Percentiles rank a stretch among this genome's conserved stretches.
Conservation (phyloP, 2,888 invertebrate species). For the Drosophila ezoana region DNA sequence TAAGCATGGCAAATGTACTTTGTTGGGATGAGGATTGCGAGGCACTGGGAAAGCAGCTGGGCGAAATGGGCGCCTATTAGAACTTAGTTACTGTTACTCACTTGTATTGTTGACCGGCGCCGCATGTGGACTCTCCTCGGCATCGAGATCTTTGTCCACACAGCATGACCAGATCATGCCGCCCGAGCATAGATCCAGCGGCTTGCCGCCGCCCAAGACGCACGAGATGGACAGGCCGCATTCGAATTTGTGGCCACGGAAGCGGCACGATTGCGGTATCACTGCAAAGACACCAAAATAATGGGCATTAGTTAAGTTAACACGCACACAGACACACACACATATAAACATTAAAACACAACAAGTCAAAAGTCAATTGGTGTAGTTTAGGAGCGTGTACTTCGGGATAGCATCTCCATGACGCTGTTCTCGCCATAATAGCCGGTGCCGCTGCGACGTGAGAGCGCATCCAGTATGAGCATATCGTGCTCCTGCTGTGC, state of each 20-base stretch:
- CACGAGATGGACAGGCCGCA: constrained; percentile 96
- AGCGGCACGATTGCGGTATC: constrained; percentile 95
- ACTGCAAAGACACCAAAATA: constrained; percentile 87
- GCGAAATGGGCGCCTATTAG: constrained; percentile 43
- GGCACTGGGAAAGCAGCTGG: constrained; percentile 44
- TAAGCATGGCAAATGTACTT: constrained; percentile 16
- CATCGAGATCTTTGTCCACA: constrained; percentile 90
- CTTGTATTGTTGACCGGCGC: constrained; percentile 93
- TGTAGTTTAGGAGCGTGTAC: constrained; percentile 85
- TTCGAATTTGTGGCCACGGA: constrained; percentile 93
- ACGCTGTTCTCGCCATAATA: constrained; percentile 88
- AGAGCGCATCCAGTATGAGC: constrained; percentile 90
- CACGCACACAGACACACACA: constrained; percentile 28
- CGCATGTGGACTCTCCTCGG: constrained; percentile 86
- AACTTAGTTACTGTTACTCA: constrained; percentile 87
- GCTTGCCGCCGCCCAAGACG: constrained; percentile 94
- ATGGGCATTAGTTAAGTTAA: constrained; percentile 45
- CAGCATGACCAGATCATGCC: constrained; percentile 98
- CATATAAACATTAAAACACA: background rate
- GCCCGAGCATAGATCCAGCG: constrained; percentile 95
- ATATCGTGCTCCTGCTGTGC: constrained; percentile 91
- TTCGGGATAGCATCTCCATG: constrained; percentile 93
- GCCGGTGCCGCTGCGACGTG: constrained; percentile 86
- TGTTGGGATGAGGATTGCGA: constrained; percentile 10
- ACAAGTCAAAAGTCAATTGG: constrained; percentile 3